Evolutionary conservation across 2,797 vertebrate genomes (phyloP), one percentile per base, ranked within the genome.

Genomic region (Ptychadena robeensis): DNA sequence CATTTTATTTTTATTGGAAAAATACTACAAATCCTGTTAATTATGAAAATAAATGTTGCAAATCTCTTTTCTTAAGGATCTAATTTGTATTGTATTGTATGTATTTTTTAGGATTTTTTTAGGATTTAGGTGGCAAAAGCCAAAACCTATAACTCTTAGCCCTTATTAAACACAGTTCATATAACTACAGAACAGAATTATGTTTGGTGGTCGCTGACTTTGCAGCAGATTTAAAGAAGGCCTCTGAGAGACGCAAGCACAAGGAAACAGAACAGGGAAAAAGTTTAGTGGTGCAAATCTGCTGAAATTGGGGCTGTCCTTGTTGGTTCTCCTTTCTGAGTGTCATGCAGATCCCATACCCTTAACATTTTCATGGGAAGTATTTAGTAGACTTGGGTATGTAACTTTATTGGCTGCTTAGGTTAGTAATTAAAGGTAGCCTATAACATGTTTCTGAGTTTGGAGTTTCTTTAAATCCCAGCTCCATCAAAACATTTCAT

Each of bases 1-100:
- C 30, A 64, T 32, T 48, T 14, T 74, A 80, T 80, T 48, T n/a
- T n/a, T n/a, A n/a, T n/a, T n/a, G 18, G 44, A 53, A 53, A 22
- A 48, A 22, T 6, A 6, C 1, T 63, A 63, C 76, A 44, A 28
- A 79, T 40, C 67, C 15, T 22, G 12, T 12, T 48, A 79, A 79
- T 83, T 83, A 79, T 73, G 73, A 79, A n/a, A 31, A 9, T 12
- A 67, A 11, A 57, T 3, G 14, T 61, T 30, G 31, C 74, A 77
- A 79, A 35, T 73, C 82, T 70, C 31, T 14, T 53, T 66, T 72
- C n/a, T 82, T 57, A 40, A 22, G 27, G n/a, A 44, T 53, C 5
- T 22, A 53, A 22, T 61, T 59, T 64, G 32, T 34, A n/a, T 57
- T 70, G 44, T 28, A 71, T 78, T 32, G 25, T n/a, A 22, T n/a